A percentile compares a stretch with the other conserved stretches of the same genome.
These are phyloP conservation scores for Philereme vetulata DNA, from an alignment of 2,888 invertebrate genomes.

Conservation along the genomic window DNA sequence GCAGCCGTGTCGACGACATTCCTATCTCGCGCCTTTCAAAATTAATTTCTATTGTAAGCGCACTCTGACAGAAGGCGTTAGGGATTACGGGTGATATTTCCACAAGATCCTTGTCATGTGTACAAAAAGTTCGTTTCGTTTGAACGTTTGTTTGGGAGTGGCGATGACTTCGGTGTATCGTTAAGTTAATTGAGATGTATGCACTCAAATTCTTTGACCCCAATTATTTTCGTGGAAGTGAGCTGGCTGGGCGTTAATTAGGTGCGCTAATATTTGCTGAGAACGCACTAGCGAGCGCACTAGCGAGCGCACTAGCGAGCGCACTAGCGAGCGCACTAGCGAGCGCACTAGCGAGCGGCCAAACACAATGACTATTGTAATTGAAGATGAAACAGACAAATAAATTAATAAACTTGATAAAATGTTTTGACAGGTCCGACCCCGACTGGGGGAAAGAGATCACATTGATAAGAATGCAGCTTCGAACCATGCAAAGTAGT, in stretches of 20 bases:
- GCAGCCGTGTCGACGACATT: conserved; percentile 70
- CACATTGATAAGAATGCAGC: conserved; percentile 8
- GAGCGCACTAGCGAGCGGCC: too few species aligned
- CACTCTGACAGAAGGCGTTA: conserved; percentile 51
- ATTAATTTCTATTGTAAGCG: conserved; percentile 78
- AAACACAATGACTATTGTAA: conserved; percentile 51
- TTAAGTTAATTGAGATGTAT: conserved; percentile 76
- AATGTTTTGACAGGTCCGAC: conserved; percentile 28
- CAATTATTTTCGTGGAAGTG: conserved; percentile 80
- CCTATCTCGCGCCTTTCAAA: conserved; percentile 75
- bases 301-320: too few species aligned
- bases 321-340: too few species aligned
- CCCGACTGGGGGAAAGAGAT: conserved; percentile 24
- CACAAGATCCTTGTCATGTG: conserved; percentile 21
- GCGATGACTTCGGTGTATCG: conserved; percentile 55
- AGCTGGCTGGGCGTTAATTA: conserved; percentile 73
- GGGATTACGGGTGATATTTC: conserved; percentile 56
- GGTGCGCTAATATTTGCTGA: conserved; percentile 73
- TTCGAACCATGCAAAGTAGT: neutral
- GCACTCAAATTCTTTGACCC: conserved; percentile 80
- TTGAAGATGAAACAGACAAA: conserved; percentile 40
- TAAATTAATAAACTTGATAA: conserved; percentile 28
- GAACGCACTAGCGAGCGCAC: conserved; percentile 58
- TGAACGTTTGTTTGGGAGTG: conserved; percentile 42
- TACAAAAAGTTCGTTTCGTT: conserved; percentile 34